Evolutionary conservation across 2,888 invertebrate species (phyloP), one percentile per base, ranked within the genome.

Genomic region (Diarsia mendica): DNA sequence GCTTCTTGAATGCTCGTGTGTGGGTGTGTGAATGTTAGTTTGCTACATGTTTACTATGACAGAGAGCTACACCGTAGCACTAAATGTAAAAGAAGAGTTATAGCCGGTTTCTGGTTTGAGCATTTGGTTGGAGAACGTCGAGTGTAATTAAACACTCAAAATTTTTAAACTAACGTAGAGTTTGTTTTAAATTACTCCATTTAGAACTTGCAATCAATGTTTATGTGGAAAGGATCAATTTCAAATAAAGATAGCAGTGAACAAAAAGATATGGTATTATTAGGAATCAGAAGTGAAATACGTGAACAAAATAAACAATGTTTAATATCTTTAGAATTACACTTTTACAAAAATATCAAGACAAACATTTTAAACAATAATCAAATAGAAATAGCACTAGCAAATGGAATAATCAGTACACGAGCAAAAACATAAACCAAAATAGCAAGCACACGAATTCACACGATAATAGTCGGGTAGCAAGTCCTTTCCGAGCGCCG

Each of bases 1-100:
- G 66, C 33, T 63, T 51, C 2, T 9, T 63, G 28, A 63, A 48
- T 39, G 20, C 3, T 33, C 53, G 28, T 15, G 15, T 51, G 2
- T 51, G 10, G 4, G 15, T 46, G 33, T 58, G 39, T 6, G 39
- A 39, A 39, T 39, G 8, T 74, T 10, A 10, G 11, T 77, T 10
- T 28, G 44, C 33, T 33, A 15, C 9, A 28, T 48, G n/a, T 49
- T 53, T 48, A 6, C 15, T 48, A 15, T 23, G 20, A 13, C 9
- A 53, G 48, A 49, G 44, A 71, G 39, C 20, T 5, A 75, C 20
- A 49, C 11, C 23, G 72, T 15, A 8, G 53, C 28, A 72, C 72
- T 3, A 23, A 51, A 51, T 20, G 11, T 10, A 61, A 20, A 61
- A 20, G 20, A 61, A 61, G 20, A 61, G 23, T 55, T 55, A 13